Conservation (phyloP, 2,888 invertebrate genomes). For the Achlya flavicornis region DNA sequence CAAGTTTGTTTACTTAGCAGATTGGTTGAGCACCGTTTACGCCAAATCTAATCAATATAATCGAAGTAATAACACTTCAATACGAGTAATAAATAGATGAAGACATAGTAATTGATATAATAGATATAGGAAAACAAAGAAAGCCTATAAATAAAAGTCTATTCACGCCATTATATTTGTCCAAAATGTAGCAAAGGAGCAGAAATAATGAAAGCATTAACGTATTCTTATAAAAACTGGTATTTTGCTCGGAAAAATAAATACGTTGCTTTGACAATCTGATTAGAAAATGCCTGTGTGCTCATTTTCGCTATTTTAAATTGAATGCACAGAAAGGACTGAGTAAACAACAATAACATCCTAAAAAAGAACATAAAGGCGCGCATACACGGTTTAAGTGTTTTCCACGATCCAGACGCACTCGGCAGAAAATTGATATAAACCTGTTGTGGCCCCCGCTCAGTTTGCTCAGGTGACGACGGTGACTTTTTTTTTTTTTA, state of each 20-base stretch:
- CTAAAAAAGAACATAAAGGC: conserved; percentile 53
- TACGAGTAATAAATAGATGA: conserved; percentile 8
- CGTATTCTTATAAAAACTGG: neutral
- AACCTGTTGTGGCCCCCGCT: conserved; percentile 73
- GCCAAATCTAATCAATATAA: conserved; percentile 39
- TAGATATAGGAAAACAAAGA: neutral
- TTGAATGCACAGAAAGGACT: conserved; percentile 21
- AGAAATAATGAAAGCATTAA: neutral
- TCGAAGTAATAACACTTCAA: conserved; percentile 21
- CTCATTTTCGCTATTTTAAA: conserved; percentile 17
- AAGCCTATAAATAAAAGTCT: conserved; percentile 11
- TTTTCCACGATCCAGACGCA: conserved; percentile 77
- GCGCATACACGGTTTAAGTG: conserved; percentile 64
- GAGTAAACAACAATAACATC: conserved; percentile 28
- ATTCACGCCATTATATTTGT: conserved; percentile 1
- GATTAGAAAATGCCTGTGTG: neutral
- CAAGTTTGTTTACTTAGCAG: conserved; percentile 63
- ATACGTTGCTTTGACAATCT: conserved; percentile 1
- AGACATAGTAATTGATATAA: neutral
- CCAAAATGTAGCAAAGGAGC: too few relatives aligned
- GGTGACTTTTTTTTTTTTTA: conserved; percentile 68
- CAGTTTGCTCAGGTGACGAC: conserved; percentile 75
- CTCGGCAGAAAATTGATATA: conserved; percentile 81
- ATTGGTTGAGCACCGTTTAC: conserved; percentile 51
- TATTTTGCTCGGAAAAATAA: neutral